Evolutionary conservation across 2,797 vertebrate genomes (phyloP).

Genomic region (Acanthiza pusilla): DNA sequence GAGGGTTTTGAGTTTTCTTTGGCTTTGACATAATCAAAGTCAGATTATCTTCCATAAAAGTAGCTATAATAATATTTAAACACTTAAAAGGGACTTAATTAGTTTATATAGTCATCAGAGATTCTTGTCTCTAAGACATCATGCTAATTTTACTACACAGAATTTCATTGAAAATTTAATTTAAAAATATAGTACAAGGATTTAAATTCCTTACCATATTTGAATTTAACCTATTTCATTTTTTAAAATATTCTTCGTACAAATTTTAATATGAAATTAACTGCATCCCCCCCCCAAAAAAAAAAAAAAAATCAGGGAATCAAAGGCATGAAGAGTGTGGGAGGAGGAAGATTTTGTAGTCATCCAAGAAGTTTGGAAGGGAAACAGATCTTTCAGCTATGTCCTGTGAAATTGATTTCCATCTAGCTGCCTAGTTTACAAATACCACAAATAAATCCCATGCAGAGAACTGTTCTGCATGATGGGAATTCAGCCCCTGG

Average conservation of each 20-base stretch:
- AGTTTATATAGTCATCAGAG: background rate
- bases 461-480: background rate
- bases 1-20: background rate
- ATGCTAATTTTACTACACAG: background rate
- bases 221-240: background rate
- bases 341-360: background rate
- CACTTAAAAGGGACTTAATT: background rate
- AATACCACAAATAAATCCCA: background rate
- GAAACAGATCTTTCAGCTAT: background rate
- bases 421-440: background rate
- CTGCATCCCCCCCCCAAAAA: accelerated
- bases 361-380: background rate
- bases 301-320: background rate
- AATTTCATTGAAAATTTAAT: background rate
- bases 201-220: background rate
- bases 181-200: background rate
- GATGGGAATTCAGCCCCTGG: background rate
- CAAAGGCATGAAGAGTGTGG: background rate
- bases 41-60: background rate
- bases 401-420: background rate
- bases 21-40: background rate
- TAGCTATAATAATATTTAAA: background rate
- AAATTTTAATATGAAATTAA: background rate
- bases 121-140: background rate
- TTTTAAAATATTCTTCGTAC: background rate